A percentile compares a stretch with the other conserved stretches of the same genome.
Conservation (phyloP, 2,888 invertebrate species). For the Nasonia oneida region DNA sequence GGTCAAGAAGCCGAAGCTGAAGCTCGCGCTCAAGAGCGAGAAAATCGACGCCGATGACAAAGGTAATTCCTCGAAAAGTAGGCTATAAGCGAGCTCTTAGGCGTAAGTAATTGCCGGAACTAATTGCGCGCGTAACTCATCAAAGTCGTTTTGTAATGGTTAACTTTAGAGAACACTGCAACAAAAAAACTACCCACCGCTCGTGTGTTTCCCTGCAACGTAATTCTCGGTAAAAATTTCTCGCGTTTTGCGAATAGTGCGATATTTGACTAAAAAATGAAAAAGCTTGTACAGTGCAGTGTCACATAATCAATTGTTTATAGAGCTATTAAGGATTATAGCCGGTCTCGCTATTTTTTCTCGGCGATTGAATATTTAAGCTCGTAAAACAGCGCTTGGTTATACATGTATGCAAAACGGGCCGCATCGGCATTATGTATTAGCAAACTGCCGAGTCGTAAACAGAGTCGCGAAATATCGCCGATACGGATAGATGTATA, state of each 20-base stretch:
- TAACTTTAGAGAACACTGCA: neutral
- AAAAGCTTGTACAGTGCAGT: neutral
- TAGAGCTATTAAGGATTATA: constrained; percentile 2
- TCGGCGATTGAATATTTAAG: constrained; percentile 22
- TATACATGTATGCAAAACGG: neutral
- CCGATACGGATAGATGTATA: neutral
- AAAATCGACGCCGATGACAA: neutral
- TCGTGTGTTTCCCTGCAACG: neutral
- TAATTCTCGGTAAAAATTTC: neutral
- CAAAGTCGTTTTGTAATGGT: constrained; percentile 14
- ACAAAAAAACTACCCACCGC: neutral
- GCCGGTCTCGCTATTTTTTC: neutral
- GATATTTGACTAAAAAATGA: neutral
- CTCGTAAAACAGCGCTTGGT: neutral
- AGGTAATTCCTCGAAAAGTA: neutral
- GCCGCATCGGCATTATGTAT: neutral
- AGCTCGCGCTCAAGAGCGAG: neutral
- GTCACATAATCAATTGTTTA: neutral
- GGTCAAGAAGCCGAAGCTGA: neutral
- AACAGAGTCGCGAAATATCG: constrained; percentile 21
- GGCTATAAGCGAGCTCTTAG: no score
- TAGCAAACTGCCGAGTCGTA: neutral
- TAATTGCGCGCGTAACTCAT: constrained; percentile 46
- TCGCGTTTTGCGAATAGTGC: no score
- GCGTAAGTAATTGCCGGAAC: constrained; percentile 51